Evolutionary conservation across 1,140 invertebrate genomes (phyloP), one percentile per base, ranked within the genome.

Genomic region (Potamilus streckersoni): DNA sequence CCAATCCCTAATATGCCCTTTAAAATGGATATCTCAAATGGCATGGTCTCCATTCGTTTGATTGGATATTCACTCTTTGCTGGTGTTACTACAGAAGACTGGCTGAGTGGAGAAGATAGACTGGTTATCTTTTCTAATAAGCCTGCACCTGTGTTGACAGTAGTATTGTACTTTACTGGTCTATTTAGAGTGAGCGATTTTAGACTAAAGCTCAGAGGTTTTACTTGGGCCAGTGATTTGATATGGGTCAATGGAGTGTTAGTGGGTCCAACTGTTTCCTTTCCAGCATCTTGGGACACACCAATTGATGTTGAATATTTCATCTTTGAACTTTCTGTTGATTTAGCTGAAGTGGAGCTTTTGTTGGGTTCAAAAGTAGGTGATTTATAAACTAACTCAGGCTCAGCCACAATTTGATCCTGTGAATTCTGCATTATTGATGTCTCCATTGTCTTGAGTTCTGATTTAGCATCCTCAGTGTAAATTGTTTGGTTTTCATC

Each of bases 1-100:
- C 86, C 86, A n/a, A 88, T 71, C 16, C 86, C 86, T 58, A 83
- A 72, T 49, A 88, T 84, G 27, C 85, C 83, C 74, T 82, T 83
- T 49, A 86, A 71, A 19, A 88, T 78, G 58, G 86, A 83, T 13
- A 88, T 81, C 74, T 84, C 85, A 71, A 87, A 88, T 20, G 83
- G 83, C 23, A 80, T 76, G 17, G 81, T 76, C 57, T 80, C 79
- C 58, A 64, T 76, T 3, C 86, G 78, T 38, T 71, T 77, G 49
- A 77, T 77, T 13, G 75, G 75, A 23, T 77, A 61, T 56, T 77
- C 75, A 60, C 56, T n/a, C 64, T 77, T 77, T 60, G 72, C 65
- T 2, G 75, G 62, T 56, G 56, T 55, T 58, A 38, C n/a, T 58
- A 59, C n/a, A 20, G 68, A 15, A 17, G 56, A 65, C 20, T 16